These are phyloP conservation scores for Pelodiscus sinensis DNA, from an alignment of 2,113 vertebrate genomes.

Conservation along the genomic window DNA sequence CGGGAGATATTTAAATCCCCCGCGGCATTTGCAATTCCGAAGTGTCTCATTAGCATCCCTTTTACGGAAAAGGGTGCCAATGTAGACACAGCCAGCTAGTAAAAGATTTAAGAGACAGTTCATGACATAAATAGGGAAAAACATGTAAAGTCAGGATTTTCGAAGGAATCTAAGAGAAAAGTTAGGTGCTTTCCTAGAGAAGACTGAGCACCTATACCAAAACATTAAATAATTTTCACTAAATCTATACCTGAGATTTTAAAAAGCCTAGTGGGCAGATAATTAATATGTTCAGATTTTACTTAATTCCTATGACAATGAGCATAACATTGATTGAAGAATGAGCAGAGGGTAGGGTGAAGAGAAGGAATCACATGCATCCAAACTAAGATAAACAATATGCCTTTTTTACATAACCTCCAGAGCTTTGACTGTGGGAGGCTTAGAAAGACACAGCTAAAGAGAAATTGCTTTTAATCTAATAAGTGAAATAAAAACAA, in stretches of 20 bases:
- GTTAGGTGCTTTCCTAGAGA: neutral
- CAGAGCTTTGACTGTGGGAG: neutral
- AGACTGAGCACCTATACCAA: neutral
- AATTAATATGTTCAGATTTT: slow-evolving; percentile 24
- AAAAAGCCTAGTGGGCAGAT: neutral
- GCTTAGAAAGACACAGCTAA: neutral
- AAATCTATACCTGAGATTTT: neutral
- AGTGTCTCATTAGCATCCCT: no score
- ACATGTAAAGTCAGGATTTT: neutral
- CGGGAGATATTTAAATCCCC: no score
- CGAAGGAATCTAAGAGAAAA: neutral
- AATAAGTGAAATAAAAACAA: neutral
- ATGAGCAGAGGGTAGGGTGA: neutral
- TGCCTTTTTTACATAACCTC: neutral
- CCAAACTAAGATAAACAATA: neutral
- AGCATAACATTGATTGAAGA: neutral
- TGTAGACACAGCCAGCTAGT: no score
- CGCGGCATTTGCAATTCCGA: no score
- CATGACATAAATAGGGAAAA: neutral
- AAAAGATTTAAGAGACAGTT: neutral
- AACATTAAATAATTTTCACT: neutral
- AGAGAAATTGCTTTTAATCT: neutral
- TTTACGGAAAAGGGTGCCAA: no score
- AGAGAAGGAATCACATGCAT: neutral
- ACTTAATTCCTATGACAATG: slow-evolving; percentile 5